phyloP scores from a whole-genome alignment of 2,888 invertebrate genomes.

The Lomographa bimaculata region DNA sequence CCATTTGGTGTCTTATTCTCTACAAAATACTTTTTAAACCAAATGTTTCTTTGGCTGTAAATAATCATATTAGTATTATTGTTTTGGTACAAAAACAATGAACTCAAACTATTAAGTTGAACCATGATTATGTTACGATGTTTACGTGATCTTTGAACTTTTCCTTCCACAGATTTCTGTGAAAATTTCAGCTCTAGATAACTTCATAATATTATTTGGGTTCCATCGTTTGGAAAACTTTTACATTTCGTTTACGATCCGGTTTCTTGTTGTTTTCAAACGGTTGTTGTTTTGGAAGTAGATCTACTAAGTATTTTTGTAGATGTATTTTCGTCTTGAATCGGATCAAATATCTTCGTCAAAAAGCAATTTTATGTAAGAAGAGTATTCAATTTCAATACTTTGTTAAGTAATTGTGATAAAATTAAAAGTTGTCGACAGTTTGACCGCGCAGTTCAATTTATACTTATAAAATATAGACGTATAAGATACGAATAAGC shows the following conservation, averaged over 20 bases:
- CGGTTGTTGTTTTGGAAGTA: constrained; percentile 7
- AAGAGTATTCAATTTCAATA: too few relatives aligned
- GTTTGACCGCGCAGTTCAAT: too few relatives aligned
- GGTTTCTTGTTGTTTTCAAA: constrained; percentile 16
- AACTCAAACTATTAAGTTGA: too few relatives aligned
- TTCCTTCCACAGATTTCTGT: constrained; percentile 4
- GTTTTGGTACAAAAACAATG: too few relatives aligned
- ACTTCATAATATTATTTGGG: constrained; percentile 20
- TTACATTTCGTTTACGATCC: constrained; percentile 20
- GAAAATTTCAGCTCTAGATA: constrained; percentile 14
- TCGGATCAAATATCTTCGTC: constrained; percentile 6
- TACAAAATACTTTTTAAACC: too few relatives aligned
- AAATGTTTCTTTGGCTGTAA: too few relatives aligned
- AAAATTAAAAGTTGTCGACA: too few relatives aligned
- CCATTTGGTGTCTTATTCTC: too few relatives aligned
- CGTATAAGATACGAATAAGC: too few relatives aligned
- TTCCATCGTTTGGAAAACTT: constrained; percentile 12
- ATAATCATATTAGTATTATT: too few relatives aligned
- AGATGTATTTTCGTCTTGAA: constrained; percentile 3
- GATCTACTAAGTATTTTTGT: constrained; percentile 11
- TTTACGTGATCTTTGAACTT: constrained; percentile 5
- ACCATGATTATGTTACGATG: neutral
- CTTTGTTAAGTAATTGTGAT: neutral
- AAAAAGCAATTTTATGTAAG: too few relatives aligned
- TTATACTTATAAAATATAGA: too few relatives aligned